Evolutionary conservation across 2,113 vertebrate genomes (phyloP).

Genomic region (Gobio gobio): DNA sequence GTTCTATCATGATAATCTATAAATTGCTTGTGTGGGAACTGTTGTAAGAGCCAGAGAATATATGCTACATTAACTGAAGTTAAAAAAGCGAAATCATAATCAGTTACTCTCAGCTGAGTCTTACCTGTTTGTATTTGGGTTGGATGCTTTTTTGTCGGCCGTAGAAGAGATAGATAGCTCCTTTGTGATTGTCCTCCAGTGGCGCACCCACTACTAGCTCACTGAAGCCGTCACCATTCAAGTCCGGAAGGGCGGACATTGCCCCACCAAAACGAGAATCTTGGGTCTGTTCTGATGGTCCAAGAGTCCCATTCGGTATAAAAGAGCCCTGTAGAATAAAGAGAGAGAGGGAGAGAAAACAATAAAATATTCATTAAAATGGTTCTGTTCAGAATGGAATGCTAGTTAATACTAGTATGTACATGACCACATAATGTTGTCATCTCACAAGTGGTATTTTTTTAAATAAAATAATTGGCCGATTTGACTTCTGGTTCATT

Average conservation of each 20-base stretch:
- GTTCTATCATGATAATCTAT: no score
- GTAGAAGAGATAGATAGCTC: constrained; percentile 88
- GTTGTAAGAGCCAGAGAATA: no score
- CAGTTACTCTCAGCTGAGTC: not conserved
- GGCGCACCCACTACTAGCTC: constrained; percentile 93
- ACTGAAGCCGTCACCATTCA: constrained; percentile 90
- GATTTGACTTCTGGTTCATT: no score
- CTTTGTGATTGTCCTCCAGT: constrained; percentile 87
- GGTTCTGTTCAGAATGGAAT: not conserved
- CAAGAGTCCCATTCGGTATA: constrained; percentile 76
- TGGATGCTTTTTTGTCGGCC: constrained; percentile 76
- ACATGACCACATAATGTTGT: not conserved
- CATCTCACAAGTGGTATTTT: not conserved
- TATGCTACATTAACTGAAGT: no score
- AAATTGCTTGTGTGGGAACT: no score
- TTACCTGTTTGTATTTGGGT: constrained; percentile 86
- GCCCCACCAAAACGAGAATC: constrained; percentile 91
- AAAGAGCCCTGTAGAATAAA: constrained; percentile 74
- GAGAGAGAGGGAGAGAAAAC: not conserved
- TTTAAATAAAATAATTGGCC: not conserved
- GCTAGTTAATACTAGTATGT: not conserved
- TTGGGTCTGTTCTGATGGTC: constrained; percentile 76
- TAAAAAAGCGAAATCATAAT: no score
- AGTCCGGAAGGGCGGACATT: constrained; percentile 83
- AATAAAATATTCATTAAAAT: not conserved